Evolutionary conservation across 1,140 invertebrate genomes (phyloP), one percentile per base, ranked within the genome.

Genomic region (Penaeus chinensis): DNA sequence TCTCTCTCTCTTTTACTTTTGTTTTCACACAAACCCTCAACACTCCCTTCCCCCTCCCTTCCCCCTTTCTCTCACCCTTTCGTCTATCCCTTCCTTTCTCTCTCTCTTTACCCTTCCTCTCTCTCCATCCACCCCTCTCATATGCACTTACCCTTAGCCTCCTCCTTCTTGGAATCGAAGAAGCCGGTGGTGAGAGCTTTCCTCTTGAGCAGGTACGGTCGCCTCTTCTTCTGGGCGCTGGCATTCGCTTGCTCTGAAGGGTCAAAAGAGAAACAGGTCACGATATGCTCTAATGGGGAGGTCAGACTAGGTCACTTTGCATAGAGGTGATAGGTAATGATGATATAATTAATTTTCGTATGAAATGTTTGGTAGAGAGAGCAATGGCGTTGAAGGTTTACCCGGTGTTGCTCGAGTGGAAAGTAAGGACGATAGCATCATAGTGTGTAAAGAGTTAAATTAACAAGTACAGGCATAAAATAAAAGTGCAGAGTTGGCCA

Each of bases 171-270:
- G 90, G 95, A 94, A 91, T 97, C 96, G 91, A 97, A 96, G 92
- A 97, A 96, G 22, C 96, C 95, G 0, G 96, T 97, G 27, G 96
- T 97, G 4, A 96, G 93, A 0, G 96, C 95, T 92, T 96, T 97
- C 91, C 96, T 94, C 92, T 97, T 97, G 24, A 97, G 92, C 69
- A 96, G 92, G 92, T 96, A 95, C 0, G 95, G 94, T 89, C 95
- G 93, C 89, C 96, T 93, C 92, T 97, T 97, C 20, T 89, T 89
- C 66, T 87, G 87, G 47, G 69, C 81, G 3, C 62, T 84, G 3
- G 85, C 63, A 61, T 65, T 82, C 47, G 80, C 78, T 74, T 83
- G 86, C 66, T 89, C 90, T 90, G 82, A 19, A 54, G 76, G 24
- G 19, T 20, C 13, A 1, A 82, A 22, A 65, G 27, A 27, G 10